Evolutionary conservation across 92 coral and sea anemone species (phyloP).

Genomic region (Isaurus tuberculatus): DNA sequence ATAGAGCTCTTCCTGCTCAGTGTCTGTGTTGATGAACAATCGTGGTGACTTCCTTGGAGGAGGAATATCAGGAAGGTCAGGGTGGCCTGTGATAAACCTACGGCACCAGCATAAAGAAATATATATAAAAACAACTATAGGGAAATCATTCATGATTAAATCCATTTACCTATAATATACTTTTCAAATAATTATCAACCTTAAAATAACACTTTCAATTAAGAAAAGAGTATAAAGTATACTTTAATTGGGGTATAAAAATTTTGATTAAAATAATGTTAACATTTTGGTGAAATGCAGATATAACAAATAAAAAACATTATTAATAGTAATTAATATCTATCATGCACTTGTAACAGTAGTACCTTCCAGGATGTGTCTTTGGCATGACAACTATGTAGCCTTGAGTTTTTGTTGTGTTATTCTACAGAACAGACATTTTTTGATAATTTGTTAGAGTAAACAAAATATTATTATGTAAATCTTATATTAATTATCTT

Average conservation of each 20-base stretch:
- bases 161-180: too few species aligned
- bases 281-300: too few species aligned
- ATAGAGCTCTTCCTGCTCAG: slow-evolving; percentile 82
- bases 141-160: too few species aligned
- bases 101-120: not conserved
- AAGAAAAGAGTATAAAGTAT: too few species aligned
- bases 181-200: too few species aligned
- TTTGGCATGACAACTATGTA: slow-evolving; percentile 89
- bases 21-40: slow-evolving; percentile 89
- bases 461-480: not conserved
- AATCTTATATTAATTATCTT: too few species aligned
- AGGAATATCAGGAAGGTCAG: slow-evolving; percentile 86
- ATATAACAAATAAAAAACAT: not conserved
- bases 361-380: slow-evolving; percentile 85
- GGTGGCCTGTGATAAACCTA: slow-evolving; percentile 93
- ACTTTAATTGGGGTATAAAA: too few species aligned
- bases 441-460: slow-evolving; percentile 42
- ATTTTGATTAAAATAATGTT: too few species aligned
- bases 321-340: not conserved
- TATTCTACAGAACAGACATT: slow-evolving; percentile 18
- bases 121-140: not conserved
- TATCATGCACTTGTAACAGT: not conserved
- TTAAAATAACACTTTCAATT: too few species aligned
- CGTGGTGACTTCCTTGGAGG: slow-evolving; percentile 91
- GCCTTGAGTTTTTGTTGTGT: slow-evolving; percentile 75